phyloP scores from a whole-genome alignment of 2,888 invertebrate genomes.

The Drosophila mettleri region DNA sequence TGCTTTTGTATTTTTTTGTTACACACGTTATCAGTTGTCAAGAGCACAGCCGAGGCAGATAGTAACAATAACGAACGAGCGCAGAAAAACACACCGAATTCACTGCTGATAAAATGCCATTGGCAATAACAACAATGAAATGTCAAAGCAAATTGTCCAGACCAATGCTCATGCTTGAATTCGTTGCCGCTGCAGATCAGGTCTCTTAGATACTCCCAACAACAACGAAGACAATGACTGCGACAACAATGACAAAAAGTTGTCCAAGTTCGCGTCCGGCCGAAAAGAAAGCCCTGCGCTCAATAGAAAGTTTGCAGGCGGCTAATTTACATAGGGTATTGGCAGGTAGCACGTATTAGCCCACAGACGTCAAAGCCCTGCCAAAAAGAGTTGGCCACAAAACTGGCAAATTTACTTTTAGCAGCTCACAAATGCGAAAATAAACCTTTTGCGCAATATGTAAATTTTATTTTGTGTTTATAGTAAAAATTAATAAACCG shows the following conservation, averaged over 20 bases:
- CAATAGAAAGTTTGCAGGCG: constrained; percentile 61
- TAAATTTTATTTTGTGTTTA: constrained; percentile 35
- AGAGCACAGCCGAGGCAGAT: constrained; percentile 35
- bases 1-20: constrained; percentile 8
- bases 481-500: constrained; percentile 6
- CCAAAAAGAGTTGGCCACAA: constrained; percentile 30
- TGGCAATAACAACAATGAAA: constrained; percentile 41
- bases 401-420: constrained; percentile 34
- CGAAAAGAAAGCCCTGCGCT: constrained; percentile 56
- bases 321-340: constrained; percentile 66
- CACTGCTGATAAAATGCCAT: constrained; percentile 68
- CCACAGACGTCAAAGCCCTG: constrained; percentile 50
- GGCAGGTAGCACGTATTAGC: constrained; percentile 51
- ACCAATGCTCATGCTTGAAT: constrained; percentile 16
- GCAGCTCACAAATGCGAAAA: constrained; percentile 15
- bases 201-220: constrained; percentile 18
- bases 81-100: constrained; percentile 21
- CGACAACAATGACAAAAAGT: background rate
- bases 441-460: constrained; percentile 48
- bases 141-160: constrained; percentile 36
- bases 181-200: constrained; percentile 25
- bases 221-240: constrained; percentile 1
- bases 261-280: constrained; percentile 36
- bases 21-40: constrained; percentile 43
- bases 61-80: constrained; percentile 16